Evolutionary conservation across 2,888 invertebrate genomes (phyloP), one percentile per base, ranked within the genome.

Genomic region (Cephus spinipes): DNA sequence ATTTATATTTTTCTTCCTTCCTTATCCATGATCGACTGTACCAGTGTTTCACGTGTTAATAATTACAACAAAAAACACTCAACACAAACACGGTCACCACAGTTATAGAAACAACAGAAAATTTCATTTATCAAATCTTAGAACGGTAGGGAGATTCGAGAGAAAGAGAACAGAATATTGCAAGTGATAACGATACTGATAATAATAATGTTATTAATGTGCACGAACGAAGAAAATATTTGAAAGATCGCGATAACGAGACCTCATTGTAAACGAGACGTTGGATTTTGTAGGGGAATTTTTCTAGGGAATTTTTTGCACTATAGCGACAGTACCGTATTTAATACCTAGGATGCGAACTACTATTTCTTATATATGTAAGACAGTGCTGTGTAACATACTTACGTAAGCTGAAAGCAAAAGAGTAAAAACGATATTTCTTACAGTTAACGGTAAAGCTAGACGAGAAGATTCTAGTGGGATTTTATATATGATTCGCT

Each of bases 151-250:
- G 23, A 55, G 23, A 23, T 55, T 55, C 9, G 55, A 23, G 2
- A 55, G 23, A 55, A 55, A 40, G 40, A 40, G 40, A 40, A 15
- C 15, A 23, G 11, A 34, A 34, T 74, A 9, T 15, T 35, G 11
- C 36, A 35, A 74, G 34, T 74, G 23, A 74, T 74, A 74, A 74
- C 3, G 36, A 74, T 74, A 74, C 30, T 74, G 30, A 74, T 74
- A 36, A 74, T 74, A 33, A 74, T 36, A 36, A 11, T 23, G 9
- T 55, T 55, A 23, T 55, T 55, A 1, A 55, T 9, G 9, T 23
- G 6, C 55, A 55, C 55, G 23, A 40, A 12, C 36, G 15, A 15
- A 23, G 15, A 23, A 23, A 55, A 9, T 55, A 55, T 40, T 40
- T 40, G 15, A 40, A 40, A 36, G 15, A 15, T 2, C 15, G 40